Evolutionary conservation across 30 jellyfish, hydroid and myxozoan genomes (phyloP), one percentile per base, ranked within the genome.

Genomic region (Aurelia sp.): DNA sequence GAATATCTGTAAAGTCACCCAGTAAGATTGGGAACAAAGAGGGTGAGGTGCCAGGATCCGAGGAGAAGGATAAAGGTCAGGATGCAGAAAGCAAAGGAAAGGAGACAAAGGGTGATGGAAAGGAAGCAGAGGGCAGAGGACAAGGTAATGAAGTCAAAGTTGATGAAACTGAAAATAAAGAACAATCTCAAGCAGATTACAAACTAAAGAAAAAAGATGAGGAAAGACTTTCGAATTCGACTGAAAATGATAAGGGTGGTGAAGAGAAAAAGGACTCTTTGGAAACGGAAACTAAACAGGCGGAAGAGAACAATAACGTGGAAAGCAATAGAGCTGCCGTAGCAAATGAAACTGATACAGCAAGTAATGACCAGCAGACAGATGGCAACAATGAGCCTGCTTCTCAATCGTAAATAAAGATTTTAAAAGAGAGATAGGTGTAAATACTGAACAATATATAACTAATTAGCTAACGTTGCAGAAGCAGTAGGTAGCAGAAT

Each of bases 1-100:
- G 91, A 65, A 61, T 84, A 81, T 74, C 79, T 10, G 20, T 50
- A 20, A 64, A 61, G 59, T 22, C 79, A 13, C 48, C 78, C 3
- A 62, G 52, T 64, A 37, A 20, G 4, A 33, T 6, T 30, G 79
- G 41, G 12, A 65, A 15, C n/a, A 48, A 51, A 15, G 84, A 73
- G 11, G 81, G 35, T 37, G 81, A 21, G n/a, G 10, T 0, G 8
- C 19, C 66, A 33, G 81, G 6, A 21, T 44, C 55, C 3, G 55
- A 44, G 55, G 63, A 70, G 17, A 16, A 15, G 22, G 52, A 70
- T 66, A 58, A 31, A 13, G 67, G 61, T 21, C 21, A 20, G 30
- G 63, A 47, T 33, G 20, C 17, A 11, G 78, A 33, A 60, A 79
- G 47, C 73, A 63, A 18, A 10, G 81, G 31, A 21, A 11, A 79